Base-by-base conservation (phyloP, 2,113 vertebrate genomes). In the Neopipo cinnamomea region DNA sequence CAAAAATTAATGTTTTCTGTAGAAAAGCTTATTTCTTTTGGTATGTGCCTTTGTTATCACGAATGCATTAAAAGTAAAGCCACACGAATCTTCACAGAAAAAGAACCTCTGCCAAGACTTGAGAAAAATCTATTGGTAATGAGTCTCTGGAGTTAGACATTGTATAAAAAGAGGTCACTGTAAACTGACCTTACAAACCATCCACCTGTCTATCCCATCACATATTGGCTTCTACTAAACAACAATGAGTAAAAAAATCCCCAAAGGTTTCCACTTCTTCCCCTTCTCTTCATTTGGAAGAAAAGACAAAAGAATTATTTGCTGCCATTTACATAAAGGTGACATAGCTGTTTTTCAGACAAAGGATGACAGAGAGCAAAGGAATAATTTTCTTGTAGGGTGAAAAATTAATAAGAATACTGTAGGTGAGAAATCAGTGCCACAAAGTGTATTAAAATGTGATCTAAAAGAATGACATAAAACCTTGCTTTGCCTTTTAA, bases 81-180 rank as follows among this genome's bases (percentile, higher is more conserved):
- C 17, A 53, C 23, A 5, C 39, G 10, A 39, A 89, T 95, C 65
- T 85, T 88, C 81, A 84, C 72, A 62, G 91, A 53, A 58, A 92
- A 93, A 86, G 3, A 23, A 63, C 20, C 22, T 75, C 14, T 92
- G n/a, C 79, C 72, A 92, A 95, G 76, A 83, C 25, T 91, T 88
- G 66, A 83, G 59, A 94, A 97, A 95, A 93, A 76, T 50, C 52
- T 82, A 8, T 81, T 89, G 79, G 41, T 82, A 90, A 91, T 66
- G 53, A 90, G 75, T 88, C 72, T 96, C 86, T 68, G 12, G 65
- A 80, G 75, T 75, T 79, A 88, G 72, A 78, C 10, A 80, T 41
- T 2, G 4, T 55, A 75, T 39, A 73, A 93, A 86, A 73, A 89
- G 47, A 81, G 72, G 56, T 89, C 56, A 89, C 12, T n/a, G 24